Evolutionary conservation across 1,140 invertebrate species (phyloP), one percentile per base, ranked within the genome.

Genomic region (Mycetomoellerius zeteki): DNA sequence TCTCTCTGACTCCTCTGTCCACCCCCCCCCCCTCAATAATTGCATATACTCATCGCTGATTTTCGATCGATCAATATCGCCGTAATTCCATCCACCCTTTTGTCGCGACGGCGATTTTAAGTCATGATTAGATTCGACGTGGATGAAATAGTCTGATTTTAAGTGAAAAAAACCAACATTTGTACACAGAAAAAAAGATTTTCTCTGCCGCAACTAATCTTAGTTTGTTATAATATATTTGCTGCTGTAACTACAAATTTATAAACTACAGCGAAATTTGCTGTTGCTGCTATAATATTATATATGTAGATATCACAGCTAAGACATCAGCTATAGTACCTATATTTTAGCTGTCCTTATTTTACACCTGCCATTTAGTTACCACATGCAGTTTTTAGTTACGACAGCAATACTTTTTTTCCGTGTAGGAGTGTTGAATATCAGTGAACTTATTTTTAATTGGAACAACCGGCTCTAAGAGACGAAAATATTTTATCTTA

Each of bases 21-120:
- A 78, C 58, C 58, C 37, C 27, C 27, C 3, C n/a, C 30, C n/a
- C 52, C 43, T 71, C 75, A 64, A 86, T 93, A 92, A 91, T 92
- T 90, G 88, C 73, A 88, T 69, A 67, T 85, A 86, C 43, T 86
- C 76, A 80, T 78, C 80, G 52, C 80, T 73, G 30, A 75, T 58
- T 81, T 43, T 71, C 82, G 89, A 93, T 93, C 89, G 81, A 88
- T 92, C 89, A 78, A 87, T 92, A 93, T 93, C 91, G 88, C 62
- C 86, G 89, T 92, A 90, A 93, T 88, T 92, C 69, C 69, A 67
- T 54, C 30, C 62, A 47, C 30, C 10, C 69, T 73, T 47, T 54
- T 84, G 80, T 84, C 80, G 69, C 69, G 12, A n/a, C 43, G 54
- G 47, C n/a, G 27, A 60, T 52, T 56, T 54, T 71, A n/a, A 56